Evolutionary conservation across 1,140 invertebrate species (phyloP), one percentile per base, ranked within the genome.

Genomic region (Drosophila chauvacae): DNA sequence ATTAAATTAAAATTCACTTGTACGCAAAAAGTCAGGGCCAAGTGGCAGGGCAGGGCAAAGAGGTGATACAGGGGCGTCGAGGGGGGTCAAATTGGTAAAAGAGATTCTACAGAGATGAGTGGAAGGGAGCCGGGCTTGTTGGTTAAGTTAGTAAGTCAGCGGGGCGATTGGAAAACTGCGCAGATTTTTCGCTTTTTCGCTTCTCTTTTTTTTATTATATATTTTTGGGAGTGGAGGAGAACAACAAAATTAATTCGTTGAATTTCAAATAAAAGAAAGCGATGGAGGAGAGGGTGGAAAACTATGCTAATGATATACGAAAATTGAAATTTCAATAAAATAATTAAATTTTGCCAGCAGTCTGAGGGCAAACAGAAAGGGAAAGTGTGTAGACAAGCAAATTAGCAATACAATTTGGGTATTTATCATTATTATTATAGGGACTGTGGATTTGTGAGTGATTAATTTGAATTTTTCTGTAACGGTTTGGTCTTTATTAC

Each of bases 1-100:
- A 87, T 88, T 87, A 87, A 87, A 87, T 87, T 87, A 87, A 87
- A 87, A 87, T 87, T 87, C 84, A 87, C 85, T 87, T 87, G 84
- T 84, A 90, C 85, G 69, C 77, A 84, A 80, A 72, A 77, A 87
- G 84, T 77, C 80, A 71, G 68, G 77, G 77, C 79, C 51, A 64
- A 73, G 68, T 73, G 59, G 47, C 63, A 70, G 39, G 51, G 59
- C 50, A 66, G 47, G 74, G 41, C 50, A 59, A 28, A 47, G 51
- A 61, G 55, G 48, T 42, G 35, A 30, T 16, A 1, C 26, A 26
- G 18, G 14, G 53, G 42, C 14, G 26, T 14, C 58, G 11, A 48
- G n/a, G 28, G 26, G 20, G 44, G 26, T 20, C 14, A 44, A 35
- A 41, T 56, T 47, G 37, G 55, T 33, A 47, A 30, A 47, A 51